Evolutionary conservation across 2,113 vertebrate genomes (phyloP).

Genomic region (Semnornis frantzii): DNA sequence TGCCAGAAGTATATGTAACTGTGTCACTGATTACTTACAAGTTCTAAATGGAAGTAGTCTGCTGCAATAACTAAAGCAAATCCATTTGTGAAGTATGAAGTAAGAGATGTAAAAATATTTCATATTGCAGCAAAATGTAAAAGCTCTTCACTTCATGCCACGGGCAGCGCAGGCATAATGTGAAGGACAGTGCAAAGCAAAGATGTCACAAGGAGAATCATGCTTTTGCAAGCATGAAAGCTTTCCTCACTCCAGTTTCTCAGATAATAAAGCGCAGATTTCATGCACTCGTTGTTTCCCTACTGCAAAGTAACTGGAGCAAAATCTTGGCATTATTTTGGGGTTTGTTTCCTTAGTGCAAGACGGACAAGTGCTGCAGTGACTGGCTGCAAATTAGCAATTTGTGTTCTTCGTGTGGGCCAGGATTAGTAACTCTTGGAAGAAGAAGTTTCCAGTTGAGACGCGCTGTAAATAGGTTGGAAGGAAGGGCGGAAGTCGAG

Average conservation of each 20-base stretch:
- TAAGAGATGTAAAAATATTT: neutral
- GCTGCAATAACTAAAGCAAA: neutral
- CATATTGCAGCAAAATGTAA: neutral
- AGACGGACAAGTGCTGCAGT: neutral
- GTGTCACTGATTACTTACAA: neutral
- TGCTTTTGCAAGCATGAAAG: neutral
- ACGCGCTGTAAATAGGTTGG: neutral
- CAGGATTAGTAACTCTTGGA: neutral
- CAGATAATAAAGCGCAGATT: neutral
- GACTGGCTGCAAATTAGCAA: neutral
- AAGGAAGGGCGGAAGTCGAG: neutral
- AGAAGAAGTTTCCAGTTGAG: neutral
- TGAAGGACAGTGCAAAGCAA: neutral
- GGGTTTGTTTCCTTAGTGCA: neutral
- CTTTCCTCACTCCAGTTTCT: neutral
- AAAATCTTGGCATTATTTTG: neutral
- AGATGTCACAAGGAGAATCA: neutral
- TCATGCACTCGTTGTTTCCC: neutral
- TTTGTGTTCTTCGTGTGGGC: neutral
- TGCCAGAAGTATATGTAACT: neutral
- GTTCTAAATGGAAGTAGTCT: neutral
- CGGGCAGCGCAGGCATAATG: neutral
- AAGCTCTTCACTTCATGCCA: neutral
- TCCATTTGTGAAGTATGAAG: neutral
- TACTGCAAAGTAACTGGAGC: neutral